Evolutionary conservation across 2,797 vertebrate species (phyloP).

Genomic region (Adrianichthys oophorus): DNA sequence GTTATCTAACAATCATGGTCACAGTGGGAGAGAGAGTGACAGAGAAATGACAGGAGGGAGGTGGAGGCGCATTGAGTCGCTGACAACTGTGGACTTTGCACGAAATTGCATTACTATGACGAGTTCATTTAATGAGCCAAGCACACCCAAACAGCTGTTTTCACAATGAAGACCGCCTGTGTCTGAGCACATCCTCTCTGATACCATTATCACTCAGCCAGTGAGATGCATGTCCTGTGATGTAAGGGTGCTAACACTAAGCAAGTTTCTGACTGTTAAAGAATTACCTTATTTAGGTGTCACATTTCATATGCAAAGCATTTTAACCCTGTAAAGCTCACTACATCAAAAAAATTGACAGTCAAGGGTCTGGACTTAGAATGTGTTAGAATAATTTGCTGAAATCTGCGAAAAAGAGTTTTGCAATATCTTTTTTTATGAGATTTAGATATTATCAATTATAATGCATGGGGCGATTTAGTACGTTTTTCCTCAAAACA

Average conservation of each 20-base stretch:
- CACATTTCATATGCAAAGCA: too few species aligned
- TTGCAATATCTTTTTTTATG: too few species aligned
- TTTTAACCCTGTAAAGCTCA: too few species aligned
- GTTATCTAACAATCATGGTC: constrained; percentile 49
- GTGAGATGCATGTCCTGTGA: constrained; percentile 21
- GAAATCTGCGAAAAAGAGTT: too few species aligned
- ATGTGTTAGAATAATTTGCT: too few species aligned
- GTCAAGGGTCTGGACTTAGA: too few species aligned
- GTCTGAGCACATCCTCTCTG: constrained; percentile 25
- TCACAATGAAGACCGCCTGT: constrained; percentile 6
- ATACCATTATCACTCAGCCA: constrained; percentile 13
- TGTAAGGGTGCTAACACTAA: constrained; percentile 7
- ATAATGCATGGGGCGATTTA: too few species aligned
- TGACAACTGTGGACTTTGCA: constrained; percentile 54
- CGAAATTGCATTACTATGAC: constrained; percentile 45
- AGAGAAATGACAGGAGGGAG: constrained; percentile 44
- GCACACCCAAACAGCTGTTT: constrained; percentile 55
- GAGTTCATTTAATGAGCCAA: constrained; percentile 48
- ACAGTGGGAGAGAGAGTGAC: constrained; percentile 35
- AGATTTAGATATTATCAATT: too few species aligned
- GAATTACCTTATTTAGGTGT: too few species aligned
- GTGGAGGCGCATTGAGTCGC: constrained; percentile 33
- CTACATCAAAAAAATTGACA: too few species aligned
- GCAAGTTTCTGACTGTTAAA: too few species aligned
- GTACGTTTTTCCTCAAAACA: too few species aligned